Evolutionary conservation across 1,140 invertebrate species (phyloP).

Genomic region (Anastrepha ludens): DNA sequence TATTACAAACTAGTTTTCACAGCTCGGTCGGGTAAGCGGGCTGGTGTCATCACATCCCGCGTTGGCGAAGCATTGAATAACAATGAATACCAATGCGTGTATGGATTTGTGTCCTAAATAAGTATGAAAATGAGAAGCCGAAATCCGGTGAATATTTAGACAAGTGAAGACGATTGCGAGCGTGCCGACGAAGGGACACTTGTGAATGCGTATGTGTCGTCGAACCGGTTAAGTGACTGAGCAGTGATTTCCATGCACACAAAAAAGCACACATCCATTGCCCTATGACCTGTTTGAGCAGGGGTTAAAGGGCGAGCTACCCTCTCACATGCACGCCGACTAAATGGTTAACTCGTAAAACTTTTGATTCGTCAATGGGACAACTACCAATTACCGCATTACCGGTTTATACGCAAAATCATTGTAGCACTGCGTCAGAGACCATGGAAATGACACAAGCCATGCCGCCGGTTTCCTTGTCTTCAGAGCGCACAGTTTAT

Average conservation of each 20-base stretch:
- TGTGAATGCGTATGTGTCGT: background rate
- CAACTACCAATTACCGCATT: constrained; percentile 28
- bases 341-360: constrained; percentile 10
- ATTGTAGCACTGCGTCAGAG: background rate
- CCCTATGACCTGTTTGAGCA: background rate
- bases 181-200: background rate
- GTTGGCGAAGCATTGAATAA: constrained; percentile 1
- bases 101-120: background rate
- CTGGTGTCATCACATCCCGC: background rate
- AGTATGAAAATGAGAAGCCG: background rate
- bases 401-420: constrained; percentile 5
- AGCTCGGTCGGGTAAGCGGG: background rate
- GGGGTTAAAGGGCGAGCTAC: constrained; percentile 25
- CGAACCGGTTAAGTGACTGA: constrained; percentile 14
- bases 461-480: background rate
- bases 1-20: background rate
- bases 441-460: background rate
- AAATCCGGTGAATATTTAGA: background rate
- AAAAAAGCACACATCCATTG: constrained; percentile 14
- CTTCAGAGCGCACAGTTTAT: constrained; percentile 8
- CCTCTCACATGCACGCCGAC: background rate
- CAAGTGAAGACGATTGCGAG: background rate
- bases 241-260: background rate
- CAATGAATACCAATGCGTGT: background rate
- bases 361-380: constrained; percentile 48